Base-by-base conservation (phyloP, 2,797 vertebrate species). In the Halcyon smyrnensis region DNA sequence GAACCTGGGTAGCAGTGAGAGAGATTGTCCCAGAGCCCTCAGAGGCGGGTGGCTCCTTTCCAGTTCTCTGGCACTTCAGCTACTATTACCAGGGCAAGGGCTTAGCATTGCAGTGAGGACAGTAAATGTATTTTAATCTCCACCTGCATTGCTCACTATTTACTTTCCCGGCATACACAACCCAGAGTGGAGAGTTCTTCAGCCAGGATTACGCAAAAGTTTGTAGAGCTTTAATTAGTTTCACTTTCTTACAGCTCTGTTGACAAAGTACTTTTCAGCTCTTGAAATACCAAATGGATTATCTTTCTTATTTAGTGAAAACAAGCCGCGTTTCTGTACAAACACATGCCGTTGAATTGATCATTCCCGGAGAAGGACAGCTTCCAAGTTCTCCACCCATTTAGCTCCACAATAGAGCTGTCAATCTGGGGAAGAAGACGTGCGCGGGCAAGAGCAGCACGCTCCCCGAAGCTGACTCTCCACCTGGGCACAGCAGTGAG, bases 91-190 rank as follows among this genome's bases (percentile, higher is more conserved):
- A 93, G 93, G 90, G 75, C 91, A 78, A 89, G 90, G 68, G 87
- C 86, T 97, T 89, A 95, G 89, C 92, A 97, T 97, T 95, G 94
- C 93, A 96, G 64, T 14, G 71, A 89, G 96, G 93, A 94, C 90
- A 97, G 73, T 88, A 90, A 68, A 87, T 81, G 91, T 96, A 94
- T 95, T 97, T 97, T 95, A 93, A 95, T 94, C 94, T 93, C 93
- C 78, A 78, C 64, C 84, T 93, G 88, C 94, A 92, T 65, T 89
- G 85, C 91, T 94, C 91, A 84, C 81, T 92, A 83, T 89, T 97
- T 95, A 95, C 88, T 95, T 92, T 95, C 94, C 81, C 7, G 0
- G 76, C 90, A 92, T 14, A 83, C 81, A 43, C 64, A 65, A 23
- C 21, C 28, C 46, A 24, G 78, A 65, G 68, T 36, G 79, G 86